Percentiles rank a stretch among this genome's conserved stretches.
phyloP scores from a whole-genome alignment of 2,113 vertebrate species.

The Vidua macroura region DNA sequence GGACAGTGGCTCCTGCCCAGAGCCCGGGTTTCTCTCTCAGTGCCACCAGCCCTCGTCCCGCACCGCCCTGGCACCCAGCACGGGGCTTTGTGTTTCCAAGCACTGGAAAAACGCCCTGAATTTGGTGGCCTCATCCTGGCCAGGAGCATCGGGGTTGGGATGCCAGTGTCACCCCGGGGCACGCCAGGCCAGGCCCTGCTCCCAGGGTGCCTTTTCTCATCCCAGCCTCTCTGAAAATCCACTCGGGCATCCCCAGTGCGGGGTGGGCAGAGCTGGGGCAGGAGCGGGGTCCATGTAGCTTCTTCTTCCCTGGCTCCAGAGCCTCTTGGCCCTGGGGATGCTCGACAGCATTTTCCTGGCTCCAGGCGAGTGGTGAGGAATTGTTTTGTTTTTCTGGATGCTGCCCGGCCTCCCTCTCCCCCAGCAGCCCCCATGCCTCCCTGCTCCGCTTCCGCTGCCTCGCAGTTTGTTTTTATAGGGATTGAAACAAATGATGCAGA shows the following conservation, averaged over 20 bases:
- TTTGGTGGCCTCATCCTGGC: neutral
- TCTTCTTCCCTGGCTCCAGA: neutral
- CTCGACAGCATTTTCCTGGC: slow-evolving; percentile 51
- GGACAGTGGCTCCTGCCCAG: neutral
- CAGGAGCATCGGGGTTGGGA: neutral
- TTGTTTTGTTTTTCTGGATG: slow-evolving; percentile 51
- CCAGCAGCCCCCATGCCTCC: neutral
- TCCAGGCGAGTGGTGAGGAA: neutral
- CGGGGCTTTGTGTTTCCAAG: rapidly evolving
- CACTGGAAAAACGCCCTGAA: neutral
- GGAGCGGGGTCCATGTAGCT: neutral
- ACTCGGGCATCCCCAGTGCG: rapidly evolving
- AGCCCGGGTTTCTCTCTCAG: neutral
- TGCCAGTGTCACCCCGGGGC: rapidly evolving
- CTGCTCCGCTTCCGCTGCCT: neutral
- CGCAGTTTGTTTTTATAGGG: neutral
- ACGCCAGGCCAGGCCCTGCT: neutral
- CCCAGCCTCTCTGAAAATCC: neutral
- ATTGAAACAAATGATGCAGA: neutral
- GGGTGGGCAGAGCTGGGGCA: neutral
- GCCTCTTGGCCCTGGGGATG: slow-evolving; percentile 9
- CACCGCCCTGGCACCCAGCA: rapidly evolving
- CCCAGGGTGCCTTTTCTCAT: neutral
- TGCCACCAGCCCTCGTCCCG: rapidly evolving
- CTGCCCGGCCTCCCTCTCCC: neutral